Percentiles rank a stretch among this genome's conserved stretches.
These are phyloP conservation scores for Beroe ovata DNA, from an alignment of 37 sponge, comb jelly and placozoan genomes.

Conservation along the genomic window DNA sequence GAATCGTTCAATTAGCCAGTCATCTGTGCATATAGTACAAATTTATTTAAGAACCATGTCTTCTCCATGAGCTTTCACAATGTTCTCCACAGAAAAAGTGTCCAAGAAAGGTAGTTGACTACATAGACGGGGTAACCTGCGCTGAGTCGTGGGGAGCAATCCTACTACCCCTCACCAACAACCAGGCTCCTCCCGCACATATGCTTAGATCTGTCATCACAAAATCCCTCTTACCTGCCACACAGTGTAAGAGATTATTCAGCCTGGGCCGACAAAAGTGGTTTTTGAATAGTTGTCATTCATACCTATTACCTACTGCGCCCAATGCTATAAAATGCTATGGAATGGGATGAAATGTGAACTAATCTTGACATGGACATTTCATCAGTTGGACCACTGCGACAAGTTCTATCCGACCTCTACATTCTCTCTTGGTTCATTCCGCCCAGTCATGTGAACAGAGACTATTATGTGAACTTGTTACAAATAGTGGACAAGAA, in stretches of 20 bases:
- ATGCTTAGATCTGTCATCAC: conserved; percentile 39
- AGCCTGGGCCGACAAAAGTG: no score
- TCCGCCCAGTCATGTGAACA: conserved; percentile 3
- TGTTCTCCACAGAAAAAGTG: conserved; percentile 19
- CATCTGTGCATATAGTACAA: no score
- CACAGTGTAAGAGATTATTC: conserved; percentile 13
- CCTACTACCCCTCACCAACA: conserved; percentile 35
- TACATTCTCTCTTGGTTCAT: conserved; percentile 53
- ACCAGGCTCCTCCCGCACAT: conserved; percentile 8
- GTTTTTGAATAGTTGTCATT: no score
- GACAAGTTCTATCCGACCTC: conserved; percentile 30
- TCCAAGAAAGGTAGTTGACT: background rate
- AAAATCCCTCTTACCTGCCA: conserved; percentile 5
- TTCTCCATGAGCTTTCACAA: no score
- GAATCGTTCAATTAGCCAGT: no score
- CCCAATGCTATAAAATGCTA: no score
- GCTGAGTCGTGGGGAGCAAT: conserved; percentile 39
- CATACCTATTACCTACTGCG: no score
- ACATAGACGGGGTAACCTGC: conserved; percentile 49
- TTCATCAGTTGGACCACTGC: conserved; percentile 9
- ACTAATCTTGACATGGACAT: no score
- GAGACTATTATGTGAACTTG: conserved; percentile 19
- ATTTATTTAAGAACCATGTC: no score
- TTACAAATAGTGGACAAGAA: background rate
- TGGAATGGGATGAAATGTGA: no score